Percentiles rank a stretch among this genome's conserved stretches.
Evolutionary conservation across 2,888 invertebrate genomes (phyloP).

Genomic region (Aphodius sticticus): DNA sequence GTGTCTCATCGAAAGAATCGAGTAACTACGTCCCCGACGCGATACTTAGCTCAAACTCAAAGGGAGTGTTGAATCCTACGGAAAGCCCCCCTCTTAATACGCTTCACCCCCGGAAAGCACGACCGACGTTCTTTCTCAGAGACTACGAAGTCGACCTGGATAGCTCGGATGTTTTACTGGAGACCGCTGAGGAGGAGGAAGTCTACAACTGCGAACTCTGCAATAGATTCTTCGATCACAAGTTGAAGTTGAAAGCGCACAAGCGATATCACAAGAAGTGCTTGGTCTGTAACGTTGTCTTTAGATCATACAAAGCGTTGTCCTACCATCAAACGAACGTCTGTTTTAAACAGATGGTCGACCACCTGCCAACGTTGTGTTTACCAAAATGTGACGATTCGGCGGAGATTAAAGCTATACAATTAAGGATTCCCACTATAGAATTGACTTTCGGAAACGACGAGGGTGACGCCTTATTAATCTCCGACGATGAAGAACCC

Average conservation of each 20-base stretch:
- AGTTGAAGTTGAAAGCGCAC: conserved; percentile 16
- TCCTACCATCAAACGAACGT: conserved; percentile 23
- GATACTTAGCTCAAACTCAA: background rate
- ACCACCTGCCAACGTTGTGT: conserved; percentile 23
- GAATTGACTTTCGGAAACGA: background rate
- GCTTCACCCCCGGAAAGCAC: background rate
- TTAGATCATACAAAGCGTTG: conserved; percentile 15
- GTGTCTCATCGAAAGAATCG: background rate
- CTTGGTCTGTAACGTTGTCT: conserved; percentile 29
- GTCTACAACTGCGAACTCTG: conserved; percentile 22
- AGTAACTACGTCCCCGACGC: background rate
- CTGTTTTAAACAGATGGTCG: conserved; percentile 26
- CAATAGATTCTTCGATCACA: conserved; percentile 24
- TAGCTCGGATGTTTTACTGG: conserved; percentile 13
- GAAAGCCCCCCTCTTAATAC: background rate
- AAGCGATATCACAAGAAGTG: conserved; percentile 27
- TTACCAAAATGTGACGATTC: conserved; percentile 23
- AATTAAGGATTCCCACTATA: background rate
- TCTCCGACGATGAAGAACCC: conserved; percentile 30
- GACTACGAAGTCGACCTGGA: conserved; percentile 11
- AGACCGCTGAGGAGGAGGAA: conserved; percentile 24
- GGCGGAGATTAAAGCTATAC: conserved; percentile 6
- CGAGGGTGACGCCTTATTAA: conserved; percentile 15
- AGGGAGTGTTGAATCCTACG: background rate
- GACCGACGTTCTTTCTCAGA: background rate